phyloP scores from a whole-genome alignment of 2,113 vertebrate genomes.

The Symphodus melops region DNA sequence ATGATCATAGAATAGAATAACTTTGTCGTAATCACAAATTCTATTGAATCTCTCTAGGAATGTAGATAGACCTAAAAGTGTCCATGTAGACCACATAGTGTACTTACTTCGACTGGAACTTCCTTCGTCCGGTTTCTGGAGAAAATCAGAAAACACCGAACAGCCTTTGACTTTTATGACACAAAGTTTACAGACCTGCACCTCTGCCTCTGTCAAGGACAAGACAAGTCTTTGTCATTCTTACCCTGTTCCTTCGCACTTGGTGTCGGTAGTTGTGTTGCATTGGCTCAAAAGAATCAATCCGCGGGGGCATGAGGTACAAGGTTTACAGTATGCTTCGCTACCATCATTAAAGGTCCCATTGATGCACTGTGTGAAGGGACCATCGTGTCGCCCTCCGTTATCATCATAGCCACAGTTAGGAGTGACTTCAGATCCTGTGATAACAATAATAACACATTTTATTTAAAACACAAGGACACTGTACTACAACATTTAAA shows the following conservation, averaged over 20 bases:
- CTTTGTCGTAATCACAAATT: too few species aligned
- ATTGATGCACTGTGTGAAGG: fast-evolving
- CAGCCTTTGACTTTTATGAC: background rate
- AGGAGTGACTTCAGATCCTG: slow-evolving; percentile 42
- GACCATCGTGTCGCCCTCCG: fast-evolving
- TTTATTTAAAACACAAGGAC: too few species aligned
- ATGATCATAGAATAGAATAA: too few species aligned
- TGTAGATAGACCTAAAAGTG: too few species aligned
- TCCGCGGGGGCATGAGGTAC: background rate
- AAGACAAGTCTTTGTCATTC: background rate
- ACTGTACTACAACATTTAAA: too few species aligned
- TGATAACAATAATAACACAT: too few species aligned
- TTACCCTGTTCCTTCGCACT: slow-evolving; percentile 41
- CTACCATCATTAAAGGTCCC: slow-evolving; percentile 65
- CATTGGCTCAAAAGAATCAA: background rate
- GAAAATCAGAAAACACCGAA: background rate
- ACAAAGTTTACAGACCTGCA: background rate
- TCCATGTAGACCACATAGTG: background rate
- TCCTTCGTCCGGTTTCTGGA: fast-evolving
- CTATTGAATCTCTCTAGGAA: too few species aligned
- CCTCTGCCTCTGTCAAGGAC: background rate
- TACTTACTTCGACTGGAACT: slow-evolving; percentile 11
- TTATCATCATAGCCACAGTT: slow-evolving; percentile 69
- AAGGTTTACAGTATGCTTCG: fast-evolving
- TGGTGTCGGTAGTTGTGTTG: background rate